phyloP scores from a whole-genome alignment of 2,113 vertebrate species.

The Notarius lentiginosus region DNA sequence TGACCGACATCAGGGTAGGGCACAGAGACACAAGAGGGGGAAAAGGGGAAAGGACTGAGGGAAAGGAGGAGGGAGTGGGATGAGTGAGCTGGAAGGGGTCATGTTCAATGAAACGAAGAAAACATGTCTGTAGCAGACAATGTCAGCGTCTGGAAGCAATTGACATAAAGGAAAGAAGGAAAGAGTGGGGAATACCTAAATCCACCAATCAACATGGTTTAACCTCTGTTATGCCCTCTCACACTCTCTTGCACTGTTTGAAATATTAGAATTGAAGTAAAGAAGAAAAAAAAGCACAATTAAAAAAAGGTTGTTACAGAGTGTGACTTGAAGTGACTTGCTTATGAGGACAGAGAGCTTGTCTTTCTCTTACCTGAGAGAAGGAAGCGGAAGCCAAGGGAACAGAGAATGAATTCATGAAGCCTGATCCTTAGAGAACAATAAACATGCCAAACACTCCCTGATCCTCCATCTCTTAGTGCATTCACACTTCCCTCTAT shows the following conservation, averaged over 20 bases:
- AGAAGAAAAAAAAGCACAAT: constrained; percentile 7
- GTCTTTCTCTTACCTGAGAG: neutral
- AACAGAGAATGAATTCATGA: neutral
- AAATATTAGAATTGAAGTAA: neutral
- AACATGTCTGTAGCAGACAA: constrained; percentile 13
- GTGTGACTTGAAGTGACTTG: too few relatives aligned
- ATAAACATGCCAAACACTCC: neutral
- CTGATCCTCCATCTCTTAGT: constrained; percentile 29
- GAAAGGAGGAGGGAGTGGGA: neutral
- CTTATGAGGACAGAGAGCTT: neutral
- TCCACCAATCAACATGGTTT: constrained; percentile 18
- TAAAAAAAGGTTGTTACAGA: neutral
- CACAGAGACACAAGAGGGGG: neutral
- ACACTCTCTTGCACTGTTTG: neutral
- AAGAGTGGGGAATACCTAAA: neutral
- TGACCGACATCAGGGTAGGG: constrained; percentile 8
- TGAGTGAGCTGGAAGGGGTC: constrained; percentile 5
- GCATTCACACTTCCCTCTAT: neutral
- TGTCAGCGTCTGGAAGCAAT: constrained; percentile 66
- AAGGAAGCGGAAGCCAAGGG: neutral
- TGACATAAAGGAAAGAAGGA: constrained; percentile 1
- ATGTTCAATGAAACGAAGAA: constrained; percentile 40
- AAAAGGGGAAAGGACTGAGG: neutral
- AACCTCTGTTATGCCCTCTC: neutral
- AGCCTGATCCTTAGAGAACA: neutral